Base-by-base conservation (phyloP, 2,113 vertebrate genomes). In the Castor canadensis region DNA sequence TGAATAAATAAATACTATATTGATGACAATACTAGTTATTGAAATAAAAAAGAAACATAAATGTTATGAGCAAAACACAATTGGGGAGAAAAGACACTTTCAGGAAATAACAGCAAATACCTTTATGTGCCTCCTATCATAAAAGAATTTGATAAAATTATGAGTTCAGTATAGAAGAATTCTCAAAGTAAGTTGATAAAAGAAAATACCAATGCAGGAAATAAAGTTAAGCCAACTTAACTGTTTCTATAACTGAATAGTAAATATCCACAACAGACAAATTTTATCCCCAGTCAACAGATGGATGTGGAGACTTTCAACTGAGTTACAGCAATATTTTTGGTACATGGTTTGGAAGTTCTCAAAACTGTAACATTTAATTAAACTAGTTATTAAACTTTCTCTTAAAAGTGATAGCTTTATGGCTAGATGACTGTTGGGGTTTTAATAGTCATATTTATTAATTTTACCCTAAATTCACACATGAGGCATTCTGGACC, bases 301-400 rank as follows among this genome's bases (percentile, higher is more conserved):
- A 79, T 56, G 90, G 84, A 79, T 56, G 90, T n/a, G 45, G 84
- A 84, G 64, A 47, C 24, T 93, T 56, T 62, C 40, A 30, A 9
- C 12, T 90, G 76, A 90, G 76, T 58, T 40, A 82, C 0, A 58
- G 85, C 47, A 54, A 88, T 96, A 92, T 82, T 58, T 60, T 72
- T 11, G 66, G 43, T 71, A 11, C 28, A 49, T 60, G 77, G 45
- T 96, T 95, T 95, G 90, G 96, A 96, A 95, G 89, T 77, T 93
- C 79, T 94, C 79, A 71, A 91, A 94, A 91, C 30, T 30, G 79
- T 26, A 81, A 81, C 47, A 75, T 75, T 94, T 94, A 96, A 97
- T 96, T 97, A 95, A 96, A 96, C 84, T 47, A 87, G 96, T 71
- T n/a, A n/a, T n/a, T 89, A 93, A 95, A 85, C 73, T 72, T 90